These are phyloP conservation scores for Acropternis orthonyx DNA, from an alignment of 2,797 vertebrate genomes.

Conservation along the genomic window DNA sequence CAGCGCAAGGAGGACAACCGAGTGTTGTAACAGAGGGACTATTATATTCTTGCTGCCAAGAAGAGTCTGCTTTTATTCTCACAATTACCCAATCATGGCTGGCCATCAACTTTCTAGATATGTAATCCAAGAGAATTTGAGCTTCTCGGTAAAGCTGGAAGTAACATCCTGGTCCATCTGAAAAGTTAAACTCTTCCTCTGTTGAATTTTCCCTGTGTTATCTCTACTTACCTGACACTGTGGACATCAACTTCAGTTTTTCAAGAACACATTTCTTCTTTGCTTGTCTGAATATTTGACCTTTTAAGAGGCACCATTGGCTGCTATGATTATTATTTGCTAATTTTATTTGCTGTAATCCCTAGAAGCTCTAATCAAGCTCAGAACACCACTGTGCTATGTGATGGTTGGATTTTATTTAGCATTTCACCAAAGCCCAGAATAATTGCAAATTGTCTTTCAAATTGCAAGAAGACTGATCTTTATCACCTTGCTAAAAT, in stretches of 20 bases:
- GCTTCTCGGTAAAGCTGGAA: not conserved
- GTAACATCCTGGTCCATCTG: not conserved
- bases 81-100: not conserved
- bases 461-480: not conserved
- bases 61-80: not conserved
- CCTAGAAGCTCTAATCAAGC: not conserved
- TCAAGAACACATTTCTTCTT: not conserved
- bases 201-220: not conserved
- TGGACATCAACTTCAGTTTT: not conserved
- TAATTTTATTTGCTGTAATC: not conserved
- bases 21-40: not conserved
- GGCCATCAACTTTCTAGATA: not conserved
- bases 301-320: not conserved
- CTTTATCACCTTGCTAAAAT: constrained; percentile 5
- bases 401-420: not conserved
- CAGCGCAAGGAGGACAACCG: not conserved
- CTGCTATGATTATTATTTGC: not conserved
- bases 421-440: not conserved
- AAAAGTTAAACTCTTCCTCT: not conserved
- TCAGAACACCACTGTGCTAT: not conserved
- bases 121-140: not conserved
- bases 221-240: not conserved
- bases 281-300: not conserved
- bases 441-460: not conserved
- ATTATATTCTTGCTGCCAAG: not conserved